Evolutionary conservation across 2,888 invertebrate species (phyloP).

Genomic region (Bombylius major): DNA sequence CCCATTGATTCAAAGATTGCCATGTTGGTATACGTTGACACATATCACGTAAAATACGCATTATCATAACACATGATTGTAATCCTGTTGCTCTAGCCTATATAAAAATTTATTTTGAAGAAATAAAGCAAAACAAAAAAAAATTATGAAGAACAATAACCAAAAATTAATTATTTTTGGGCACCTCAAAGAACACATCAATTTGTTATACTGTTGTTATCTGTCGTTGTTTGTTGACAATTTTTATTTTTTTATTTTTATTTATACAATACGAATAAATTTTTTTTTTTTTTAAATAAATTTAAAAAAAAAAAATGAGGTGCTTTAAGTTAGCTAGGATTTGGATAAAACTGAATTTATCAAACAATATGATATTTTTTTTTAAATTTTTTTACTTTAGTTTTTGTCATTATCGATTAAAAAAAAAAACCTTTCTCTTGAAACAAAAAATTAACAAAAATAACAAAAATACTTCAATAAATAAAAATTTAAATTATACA

Average conservation of each 20-base stretch:
- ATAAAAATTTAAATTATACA: too few relatives aligned
- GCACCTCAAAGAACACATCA: too few relatives aligned
- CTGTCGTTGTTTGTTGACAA: too few relatives aligned
- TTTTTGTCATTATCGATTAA: too few relatives aligned
- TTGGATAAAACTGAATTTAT: constrained; percentile 15
- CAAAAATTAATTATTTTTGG: neutral
- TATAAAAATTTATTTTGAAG: constrained; percentile 19
- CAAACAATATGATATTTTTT: constrained; percentile 14
- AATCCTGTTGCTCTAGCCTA: constrained; percentile 93
- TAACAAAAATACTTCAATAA: too few relatives aligned
- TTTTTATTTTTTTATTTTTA: too few relatives aligned
- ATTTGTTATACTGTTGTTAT: too few relatives aligned
- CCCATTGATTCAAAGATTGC: constrained; percentile 89
- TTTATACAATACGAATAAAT: too few relatives aligned
- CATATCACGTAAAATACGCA: constrained; percentile 88
- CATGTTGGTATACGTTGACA: constrained; percentile 90
- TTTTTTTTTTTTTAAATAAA: neutral
- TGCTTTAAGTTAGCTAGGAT: constrained; percentile 21
- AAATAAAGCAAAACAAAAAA: neutral
- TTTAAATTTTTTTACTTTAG: neutral
- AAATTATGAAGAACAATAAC: neutral
- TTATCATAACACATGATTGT: constrained; percentile 93
- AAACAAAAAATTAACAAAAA: too few relatives aligned
- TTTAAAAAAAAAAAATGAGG: constrained; percentile 10
- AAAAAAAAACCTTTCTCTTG: too few relatives aligned